These are phyloP conservation scores for Phocides pigmalion DNA, from an alignment of 1,140 invertebrate species.

Conservation along the genomic window DNA sequence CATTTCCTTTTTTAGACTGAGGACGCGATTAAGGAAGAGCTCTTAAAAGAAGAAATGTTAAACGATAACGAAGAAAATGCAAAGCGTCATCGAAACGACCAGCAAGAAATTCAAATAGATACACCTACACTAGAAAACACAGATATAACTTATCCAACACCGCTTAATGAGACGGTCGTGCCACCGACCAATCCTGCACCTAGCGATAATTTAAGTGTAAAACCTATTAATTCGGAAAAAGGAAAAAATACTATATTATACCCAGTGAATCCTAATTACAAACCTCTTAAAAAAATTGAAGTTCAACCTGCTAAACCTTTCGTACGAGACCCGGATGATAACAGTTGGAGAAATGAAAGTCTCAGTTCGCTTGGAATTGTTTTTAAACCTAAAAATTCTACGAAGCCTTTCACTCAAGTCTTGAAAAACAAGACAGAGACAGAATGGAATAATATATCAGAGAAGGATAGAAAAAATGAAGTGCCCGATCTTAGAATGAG, in stretches of 20 bases:
- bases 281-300: conserved; percentile 72
- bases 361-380: conserved; percentile 75
- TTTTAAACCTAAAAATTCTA: conserved; percentile 76
- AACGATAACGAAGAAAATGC: conserved; percentile 55
- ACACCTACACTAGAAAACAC: background rate
- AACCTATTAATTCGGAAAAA: conserved; percentile 55
- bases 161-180: background rate
- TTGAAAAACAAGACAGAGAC: conserved; percentile 76
- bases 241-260: conserved; percentile 53
- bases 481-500: conserved; percentile 65
- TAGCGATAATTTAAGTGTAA: conserved; percentile 50
- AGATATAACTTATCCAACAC: conserved; percentile 15
- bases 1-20: conserved; percentile 59
- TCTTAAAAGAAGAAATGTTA: conserved; percentile 58
- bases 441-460: conserved; percentile 56
- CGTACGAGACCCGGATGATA: conserved; percentile 71
- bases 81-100: conserved; percentile 31
- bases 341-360: conserved; percentile 79
- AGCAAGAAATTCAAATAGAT: conserved; percentile 14
- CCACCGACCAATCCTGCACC: background rate
- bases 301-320: conserved; percentile 65
- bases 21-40: conserved; percentile 64
- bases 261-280: conserved; percentile 68
- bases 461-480: conserved; percentile 60
- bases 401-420: conserved; percentile 74